These are phyloP conservation scores for Pristionchus arcanus DNA, from an alignment of 2,888 invertebrate genomes.

Conservation along the genomic window DNA sequence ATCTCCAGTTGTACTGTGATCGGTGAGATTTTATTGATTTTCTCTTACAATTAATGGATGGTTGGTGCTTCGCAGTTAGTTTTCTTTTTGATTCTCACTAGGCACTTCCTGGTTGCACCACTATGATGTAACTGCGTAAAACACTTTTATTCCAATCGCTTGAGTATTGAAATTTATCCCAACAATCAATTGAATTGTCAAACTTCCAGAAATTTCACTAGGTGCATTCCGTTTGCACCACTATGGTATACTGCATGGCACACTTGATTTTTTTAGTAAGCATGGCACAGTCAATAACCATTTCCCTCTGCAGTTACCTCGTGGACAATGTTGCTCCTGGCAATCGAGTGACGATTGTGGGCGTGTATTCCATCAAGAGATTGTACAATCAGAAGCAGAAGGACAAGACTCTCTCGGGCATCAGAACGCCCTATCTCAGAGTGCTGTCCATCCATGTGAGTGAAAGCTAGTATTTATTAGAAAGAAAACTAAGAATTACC, in stretches of 20 bases:
- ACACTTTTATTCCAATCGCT: background rate
- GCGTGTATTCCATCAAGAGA: conserved; percentile 97
- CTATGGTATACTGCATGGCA: too few relatives aligned
- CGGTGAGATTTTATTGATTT: conserved; percentile 44
- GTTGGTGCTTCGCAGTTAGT: background rate
- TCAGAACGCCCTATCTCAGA: conserved; percentile 93
- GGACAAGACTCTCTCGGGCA: conserved; percentile 86
- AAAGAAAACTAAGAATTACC: too few relatives aligned
- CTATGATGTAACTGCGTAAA: background rate
- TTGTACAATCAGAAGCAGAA: conserved; percentile 79
- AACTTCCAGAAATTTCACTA: too few relatives aligned
- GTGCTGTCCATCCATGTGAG: conserved; percentile 94
- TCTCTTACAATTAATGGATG: background rate
- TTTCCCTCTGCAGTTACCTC: conserved; percentile 83
- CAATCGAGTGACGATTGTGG: conserved; percentile 90
- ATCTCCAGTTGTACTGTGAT: conserved; percentile 94
- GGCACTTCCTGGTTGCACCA: background rate
- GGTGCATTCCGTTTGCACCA: too few relatives aligned
- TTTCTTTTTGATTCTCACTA: background rate
- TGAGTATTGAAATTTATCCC: background rate
- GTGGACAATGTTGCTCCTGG: conserved; percentile 97
- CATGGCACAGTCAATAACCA: background rate
- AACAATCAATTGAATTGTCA: too few relatives aligned
- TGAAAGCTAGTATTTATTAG: too few relatives aligned
- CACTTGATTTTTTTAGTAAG: too few relatives aligned